Evolutionary conservation across 2,797 vertebrate species (phyloP), one percentile per base, ranked within the genome.

Genomic region (Acanthornis magna): DNA sequence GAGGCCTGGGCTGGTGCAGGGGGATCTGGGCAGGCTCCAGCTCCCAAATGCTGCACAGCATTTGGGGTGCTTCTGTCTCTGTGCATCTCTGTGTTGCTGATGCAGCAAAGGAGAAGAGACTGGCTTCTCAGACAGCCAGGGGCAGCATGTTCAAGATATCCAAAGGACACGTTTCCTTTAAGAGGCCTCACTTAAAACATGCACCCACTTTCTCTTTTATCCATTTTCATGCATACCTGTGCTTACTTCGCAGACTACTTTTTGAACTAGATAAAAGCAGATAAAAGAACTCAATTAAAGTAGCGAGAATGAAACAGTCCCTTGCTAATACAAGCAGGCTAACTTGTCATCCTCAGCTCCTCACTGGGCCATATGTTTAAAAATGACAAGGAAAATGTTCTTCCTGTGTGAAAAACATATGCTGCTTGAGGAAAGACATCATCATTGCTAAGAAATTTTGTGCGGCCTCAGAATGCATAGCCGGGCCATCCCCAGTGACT

Each of bases 251-350:
- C 94, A 93, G 70, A 42, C 83, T 86, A 89, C 43, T 62, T 90
- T 91, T 54, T 94, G 93, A 95, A 92, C 93, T 73, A 92, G 91
- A 95, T 85, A 67, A 48, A 96, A 92, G 89, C 53, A 93, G 78
- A 95, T 92, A 84, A 93, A 94, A 81, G 90, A 93, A 93, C 85
- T 90, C 89, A 91, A 92, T 94, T 96, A 92, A 86, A 94, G 65
- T 48, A 94, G 89, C 67, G 87, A 93, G 77, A 94, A 94, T 50
- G 38, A 91, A 95, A 58, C n/a, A 53, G 76, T 95, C 91, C 85
- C 91, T 91, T 74, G 94, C 73, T 36, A 20, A 88, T 91, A 89
- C 65, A 73, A 92, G 89, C 82, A 88, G 2, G 4, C 76, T 66
- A 85, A 83, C 70, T 13, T 68, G 88, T 88, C 87, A 78, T 58